Conservation (phyloP, 1,140 invertebrate species). For the Frieseomelitta varia region DNA sequence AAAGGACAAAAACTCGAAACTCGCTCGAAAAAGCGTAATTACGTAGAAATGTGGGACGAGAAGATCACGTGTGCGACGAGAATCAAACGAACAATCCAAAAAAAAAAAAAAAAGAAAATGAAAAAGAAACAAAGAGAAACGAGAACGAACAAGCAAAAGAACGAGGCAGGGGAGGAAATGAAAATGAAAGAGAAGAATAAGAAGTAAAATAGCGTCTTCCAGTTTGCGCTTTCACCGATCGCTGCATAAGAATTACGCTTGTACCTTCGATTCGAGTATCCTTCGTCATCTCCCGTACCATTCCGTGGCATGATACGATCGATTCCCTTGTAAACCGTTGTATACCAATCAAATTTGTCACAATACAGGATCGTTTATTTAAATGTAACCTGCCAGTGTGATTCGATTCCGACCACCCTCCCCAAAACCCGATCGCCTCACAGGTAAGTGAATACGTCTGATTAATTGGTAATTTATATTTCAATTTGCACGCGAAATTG, state of each 20-base stretch:
- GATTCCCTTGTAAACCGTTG: conserved; percentile 72
- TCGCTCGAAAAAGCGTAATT: conserved; percentile 22
- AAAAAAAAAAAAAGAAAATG: neutral
- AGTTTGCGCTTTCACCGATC: conserved; percentile 66
- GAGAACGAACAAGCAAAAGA: neutral
- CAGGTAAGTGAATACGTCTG: conserved; percentile 27
- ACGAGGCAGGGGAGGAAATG: neutral
- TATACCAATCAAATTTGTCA: conserved; percentile 79
- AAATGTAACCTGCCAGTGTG: conserved; percentile 63
- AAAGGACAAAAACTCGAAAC: neutral
- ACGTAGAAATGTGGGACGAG: conserved; percentile 26
- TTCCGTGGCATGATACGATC: conserved; percentile 66
- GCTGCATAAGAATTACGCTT: conserved; percentile 64
- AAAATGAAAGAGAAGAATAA: neutral
- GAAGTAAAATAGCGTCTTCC: conserved; percentile 65
- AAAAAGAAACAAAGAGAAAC: neutral
- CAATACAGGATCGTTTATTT: conserved; percentile 79
- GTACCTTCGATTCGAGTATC: conserved; percentile 66
- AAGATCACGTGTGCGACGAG: conserved; percentile 25
- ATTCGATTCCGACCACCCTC: neutral
- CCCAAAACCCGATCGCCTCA: neutral
- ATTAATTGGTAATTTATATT: neutral
- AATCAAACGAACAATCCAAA: neutral
- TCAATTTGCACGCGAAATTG: neutral
- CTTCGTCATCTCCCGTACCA: conserved; percentile 66